phyloP scores from a whole-genome alignment of 2,888 invertebrate species.

The Pilophorus perplexus region DNA sequence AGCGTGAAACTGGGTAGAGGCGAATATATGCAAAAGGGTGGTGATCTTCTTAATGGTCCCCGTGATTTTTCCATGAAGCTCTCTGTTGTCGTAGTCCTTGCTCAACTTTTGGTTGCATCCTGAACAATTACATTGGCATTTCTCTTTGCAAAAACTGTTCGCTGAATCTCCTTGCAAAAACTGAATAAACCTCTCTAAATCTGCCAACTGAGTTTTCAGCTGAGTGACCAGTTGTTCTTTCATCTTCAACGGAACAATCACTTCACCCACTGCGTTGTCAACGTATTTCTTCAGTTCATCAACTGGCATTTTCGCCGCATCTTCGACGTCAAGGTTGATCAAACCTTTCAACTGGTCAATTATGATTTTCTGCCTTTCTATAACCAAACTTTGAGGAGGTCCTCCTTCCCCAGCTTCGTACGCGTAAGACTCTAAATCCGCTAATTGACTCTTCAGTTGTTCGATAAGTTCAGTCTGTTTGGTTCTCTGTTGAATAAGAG shows the following conservation, averaged over 20 bases:
- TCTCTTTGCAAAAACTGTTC: slow-evolving; percentile 34
- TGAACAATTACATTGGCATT: slow-evolving; percentile 43
- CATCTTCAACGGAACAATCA: slow-evolving; percentile 85
- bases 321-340: slow-evolving; percentile 81
- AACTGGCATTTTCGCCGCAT: slow-evolving; percentile 68
- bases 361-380: slow-evolving; percentile 85
- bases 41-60: slow-evolving; percentile 84
- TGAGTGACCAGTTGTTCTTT: slow-evolving; percentile 95
- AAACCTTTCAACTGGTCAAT: slow-evolving; percentile 82
- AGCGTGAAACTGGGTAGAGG: slow-evolving; percentile 86
- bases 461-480: slow-evolving; percentile 80
- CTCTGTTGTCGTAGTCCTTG: slow-evolving; percentile 36
- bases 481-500: slow-evolving; percentile 62
- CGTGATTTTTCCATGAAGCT: slow-evolving; percentile 59
- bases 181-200: slow-evolving; percentile 94
- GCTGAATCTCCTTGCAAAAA: slow-evolving; percentile 73
- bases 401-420: slow-evolving; percentile 82
- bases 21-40: slow-evolving; percentile 86
- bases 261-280: slow-evolving; percentile 82
- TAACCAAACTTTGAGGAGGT: slow-evolving; percentile 71
- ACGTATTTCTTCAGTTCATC: slow-evolving; percentile 86
- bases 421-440: slow-evolving; percentile 88
- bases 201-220: slow-evolving; percentile 93
- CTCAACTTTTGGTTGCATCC: slow-evolving; percentile 41
- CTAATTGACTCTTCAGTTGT: slow-evolving; percentile 84